Evolutionary conservation across 2,888 invertebrate genomes (phyloP), one percentile per base, ranked within the genome.

Genomic region (Drosophila macrospina): DNA sequence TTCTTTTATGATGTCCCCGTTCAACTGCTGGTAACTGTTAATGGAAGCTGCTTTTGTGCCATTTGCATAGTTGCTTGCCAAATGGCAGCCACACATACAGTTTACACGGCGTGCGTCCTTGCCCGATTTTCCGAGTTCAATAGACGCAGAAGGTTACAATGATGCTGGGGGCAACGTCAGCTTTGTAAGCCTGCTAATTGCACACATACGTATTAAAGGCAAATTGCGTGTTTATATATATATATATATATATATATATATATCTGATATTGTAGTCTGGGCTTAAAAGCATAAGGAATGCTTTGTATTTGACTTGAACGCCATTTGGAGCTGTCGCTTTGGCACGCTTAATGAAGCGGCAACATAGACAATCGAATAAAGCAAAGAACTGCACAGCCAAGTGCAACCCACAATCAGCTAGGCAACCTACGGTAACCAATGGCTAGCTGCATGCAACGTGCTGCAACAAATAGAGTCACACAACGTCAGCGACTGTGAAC

Each of bases 51-150:
- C 75, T 71, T 59, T 47, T 61, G 55, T 30, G 62, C 61, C 26
- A 69, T 69, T 83, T 80, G 62, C 80, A 80, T 74, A 45, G 63
- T 57, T 57, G 57, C 59, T 42, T 42, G 59, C 65, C 32, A 41
- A 52, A 41, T 28, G 52, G 54, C 24, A 70, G 68, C 41, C 37
- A 24, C 34, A 42, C 37, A 24, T 26, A 42, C 30, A 41, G 41
- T 30, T 32, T 34, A 30, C 62, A 62, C 48, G 62, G 78, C 57
- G 74, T 62, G 51, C 63, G 83, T 86, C 83, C 83, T 84, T 84
- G 83, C 64, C 67, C 84, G 76, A 78, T 76, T 80, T 86, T 71
- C 54, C 69, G 84, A 80, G 83, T 86, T 86, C 84, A 84, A 86
- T 67, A 86, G 51, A 77, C 86, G 67, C 51, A 56, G 77, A 84